phyloP scores from a whole-genome alignment of 2,888 invertebrate genomes.

The Dolichomitus sp. region DNA sequence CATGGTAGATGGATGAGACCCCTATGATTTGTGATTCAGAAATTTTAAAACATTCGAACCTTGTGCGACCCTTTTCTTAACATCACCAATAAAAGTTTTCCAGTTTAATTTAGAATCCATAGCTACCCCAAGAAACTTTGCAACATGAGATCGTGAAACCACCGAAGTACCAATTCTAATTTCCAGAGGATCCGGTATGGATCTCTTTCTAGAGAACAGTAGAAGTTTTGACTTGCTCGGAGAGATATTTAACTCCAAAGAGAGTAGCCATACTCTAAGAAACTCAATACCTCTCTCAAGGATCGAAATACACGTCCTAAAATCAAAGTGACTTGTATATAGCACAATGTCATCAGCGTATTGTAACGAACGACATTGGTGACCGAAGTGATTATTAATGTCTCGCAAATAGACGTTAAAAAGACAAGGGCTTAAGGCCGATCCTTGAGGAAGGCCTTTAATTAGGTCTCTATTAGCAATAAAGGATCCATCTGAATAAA shows the following conservation, averaged over 20 bases:
- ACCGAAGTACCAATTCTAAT: not conserved
- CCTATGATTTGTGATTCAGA: conserved; percentile 7
- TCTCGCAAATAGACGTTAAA: conserved; percentile 16
- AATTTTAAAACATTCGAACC: conserved; percentile 5
- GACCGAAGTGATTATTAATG: conserved; percentile 10
- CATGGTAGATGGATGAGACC: conserved; percentile 18
- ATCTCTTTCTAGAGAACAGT: not conserved
- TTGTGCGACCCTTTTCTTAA: not conserved
- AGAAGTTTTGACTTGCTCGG: conserved; percentile 21
- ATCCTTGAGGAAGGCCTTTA: conserved; percentile 23
- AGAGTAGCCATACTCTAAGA: conserved; percentile 1
- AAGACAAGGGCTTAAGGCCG: conserved; percentile 9
- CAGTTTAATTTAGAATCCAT: conserved; percentile 39
- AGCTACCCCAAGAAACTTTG: conserved; percentile 7
- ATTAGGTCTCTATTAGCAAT: not conserved
- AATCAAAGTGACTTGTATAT: not conserved
- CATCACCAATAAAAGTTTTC: conserved; percentile 15
- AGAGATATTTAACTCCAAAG: conserved; percentile 8
- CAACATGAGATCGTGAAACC: not conserved
- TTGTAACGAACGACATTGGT: not conserved
- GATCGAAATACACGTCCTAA: not conserved
- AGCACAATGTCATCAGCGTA: conserved; percentile 30
- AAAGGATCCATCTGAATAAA: not conserved
- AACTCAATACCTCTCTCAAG: conserved; percentile 3
- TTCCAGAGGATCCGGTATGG: not conserved